These are phyloP conservation scores for Drosophila fulvimacula DNA, from an alignment of 2,888 invertebrate genomes.

Conservation along the genomic window DNA sequence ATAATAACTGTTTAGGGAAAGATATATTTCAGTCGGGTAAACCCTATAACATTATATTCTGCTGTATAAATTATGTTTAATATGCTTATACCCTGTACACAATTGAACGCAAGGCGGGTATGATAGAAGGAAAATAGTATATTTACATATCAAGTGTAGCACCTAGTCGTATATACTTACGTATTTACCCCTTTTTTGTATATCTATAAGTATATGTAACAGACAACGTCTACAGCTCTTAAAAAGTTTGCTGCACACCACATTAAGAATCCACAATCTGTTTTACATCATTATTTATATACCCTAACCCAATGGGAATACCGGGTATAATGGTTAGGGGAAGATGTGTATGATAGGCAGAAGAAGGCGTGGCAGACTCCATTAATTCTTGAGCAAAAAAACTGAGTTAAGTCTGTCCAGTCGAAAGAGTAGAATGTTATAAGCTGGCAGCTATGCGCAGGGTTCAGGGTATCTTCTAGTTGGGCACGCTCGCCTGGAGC, in stretches of 20 bases:
- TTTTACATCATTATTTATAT: slow-evolving; percentile 13
- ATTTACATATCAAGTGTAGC: not conserved
- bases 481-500: not conserved
- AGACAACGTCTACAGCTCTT: too few species aligned
- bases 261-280: slow-evolving; percentile 15
- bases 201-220: too few species aligned
- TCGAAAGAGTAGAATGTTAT: not conserved
- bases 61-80: not conserved
- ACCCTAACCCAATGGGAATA: too few species aligned
- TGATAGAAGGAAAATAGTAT: not conserved
- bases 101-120: not conserved
- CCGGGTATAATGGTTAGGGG: not conserved
- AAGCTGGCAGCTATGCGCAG: not conserved
- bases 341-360: not conserved
- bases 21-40: not conserved
- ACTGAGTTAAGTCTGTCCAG: not conserved
- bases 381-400: not conserved
- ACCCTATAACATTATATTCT: not conserved
- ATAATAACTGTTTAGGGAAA: not conserved
- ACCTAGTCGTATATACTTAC: not conserved
- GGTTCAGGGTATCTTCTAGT: not conserved
- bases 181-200: too few species aligned
- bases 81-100: not conserved
- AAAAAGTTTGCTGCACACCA: slow-evolving; percentile 25
- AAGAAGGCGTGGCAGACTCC: not conserved